Conservation (phyloP, 2,888 invertebrate species). For the Chloroclysta siterata region DNA sequence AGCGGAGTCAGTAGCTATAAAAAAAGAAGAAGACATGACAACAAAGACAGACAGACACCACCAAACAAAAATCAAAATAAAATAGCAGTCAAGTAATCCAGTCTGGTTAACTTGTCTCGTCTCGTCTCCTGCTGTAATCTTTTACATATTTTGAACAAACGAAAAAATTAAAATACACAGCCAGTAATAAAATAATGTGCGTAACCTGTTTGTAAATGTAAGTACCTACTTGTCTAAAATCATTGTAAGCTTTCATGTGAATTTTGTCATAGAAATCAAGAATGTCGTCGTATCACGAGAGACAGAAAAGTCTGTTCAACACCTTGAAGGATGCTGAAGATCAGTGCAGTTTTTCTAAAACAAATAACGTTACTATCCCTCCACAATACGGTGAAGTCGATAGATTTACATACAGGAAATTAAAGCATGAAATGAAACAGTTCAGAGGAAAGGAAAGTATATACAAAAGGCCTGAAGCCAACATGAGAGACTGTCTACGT, state of each 20-base stretch:
- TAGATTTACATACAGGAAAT: conserved; percentile 64
- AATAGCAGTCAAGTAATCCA: too few relatives aligned
- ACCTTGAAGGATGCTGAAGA: conserved; percentile 88
- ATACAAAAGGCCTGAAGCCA: conserved; percentile 90
- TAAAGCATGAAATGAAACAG: conserved; percentile 83
- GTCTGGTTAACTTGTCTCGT: too few relatives aligned
- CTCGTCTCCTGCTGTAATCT: too few relatives aligned
- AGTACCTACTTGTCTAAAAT: neutral
- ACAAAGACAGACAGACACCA: too few relatives aligned
- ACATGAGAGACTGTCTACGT: conserved; percentile 84
- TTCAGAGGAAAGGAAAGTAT: conserved; percentile 91
- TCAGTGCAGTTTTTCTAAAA: conserved; percentile 70
- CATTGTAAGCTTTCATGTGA: neutral
- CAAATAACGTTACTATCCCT: conserved; percentile 59
- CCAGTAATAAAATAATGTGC: too few relatives aligned
- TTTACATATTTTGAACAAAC: too few relatives aligned
- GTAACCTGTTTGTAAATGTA: neutral
- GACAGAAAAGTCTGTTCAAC: conserved; percentile 89
- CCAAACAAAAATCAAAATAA: too few relatives aligned
- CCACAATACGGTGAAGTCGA: conserved; percentile 66
- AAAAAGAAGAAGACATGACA: too few relatives aligned
- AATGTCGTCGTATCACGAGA: conserved; percentile 81
- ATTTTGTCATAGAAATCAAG: conserved; percentile 28
- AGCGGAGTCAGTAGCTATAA: too few relatives aligned
- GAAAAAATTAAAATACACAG: too few relatives aligned